Base-by-base conservation (phyloP, 2,113 vertebrate species). In the Pseudolaguvia tuberculata region DNA sequence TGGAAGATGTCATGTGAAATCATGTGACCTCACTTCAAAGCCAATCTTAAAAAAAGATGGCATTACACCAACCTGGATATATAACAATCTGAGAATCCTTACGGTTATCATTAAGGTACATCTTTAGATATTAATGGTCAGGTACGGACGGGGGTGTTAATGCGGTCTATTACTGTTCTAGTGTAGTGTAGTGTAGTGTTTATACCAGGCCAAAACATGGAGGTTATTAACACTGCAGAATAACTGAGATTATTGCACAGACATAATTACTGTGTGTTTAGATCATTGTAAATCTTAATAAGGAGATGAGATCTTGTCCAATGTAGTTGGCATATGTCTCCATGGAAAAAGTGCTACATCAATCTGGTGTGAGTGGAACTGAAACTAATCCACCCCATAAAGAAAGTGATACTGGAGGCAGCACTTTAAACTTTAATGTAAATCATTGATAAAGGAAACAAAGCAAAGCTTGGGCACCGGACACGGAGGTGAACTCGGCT, bases 371-470 rank as follows among this genome's bases (percentile, higher is more conserved):
- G 48, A 45, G 58, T 62, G 8, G 14, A 72, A 79, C 82, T 87
- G 84, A 85, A 87, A 84, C 69, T 45, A 76, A 86, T 82, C 76
- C 67, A 73, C 70, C 84, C 66, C 51, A 55, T 62, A 53, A 81
- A 79, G 85, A 84, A 86, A 85, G 57, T 68, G 85, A 88, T 85
- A 86, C 75, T 35, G 70, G 70, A 72, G 58, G 63, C 76, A 59
- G 67, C 73, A 71, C 83, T 88, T 89, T 86, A 87, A 88, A 88
- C 82, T 86, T 87, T 84, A 86, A 89, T 90, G 84, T 80, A 86
- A 86, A 88, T 90, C 80, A 88, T 86, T 87, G 85, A 85, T 87
- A 86, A 75, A 87, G 85, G 81, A 86, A 89, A 88, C 88, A 85
- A 89, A 90, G 81, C 84, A 81, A 84, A 82, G 78, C 55, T 72